Percentiles rank a stretch among this genome's conserved stretches.
These are phyloP conservation scores for Darwinula stevensoni DNA, from an alignment of 2,888 invertebrate species.

Conservation along the genomic window DNA sequence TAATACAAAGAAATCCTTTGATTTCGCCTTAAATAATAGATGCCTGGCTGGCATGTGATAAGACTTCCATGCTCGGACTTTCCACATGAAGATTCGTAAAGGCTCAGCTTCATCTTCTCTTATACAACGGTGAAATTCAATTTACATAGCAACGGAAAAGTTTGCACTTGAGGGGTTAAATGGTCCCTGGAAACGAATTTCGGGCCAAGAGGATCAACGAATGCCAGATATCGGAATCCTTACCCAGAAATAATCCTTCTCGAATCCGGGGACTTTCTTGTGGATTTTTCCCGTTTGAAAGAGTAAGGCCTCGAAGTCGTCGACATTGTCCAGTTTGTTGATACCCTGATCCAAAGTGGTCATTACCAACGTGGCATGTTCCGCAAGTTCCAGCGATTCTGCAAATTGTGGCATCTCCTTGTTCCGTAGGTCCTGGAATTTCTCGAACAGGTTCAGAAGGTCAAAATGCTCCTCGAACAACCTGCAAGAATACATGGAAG, in stretches of 20 bases:
- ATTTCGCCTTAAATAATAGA: too few relatives aligned
- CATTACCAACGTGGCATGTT: conserved; percentile 70
- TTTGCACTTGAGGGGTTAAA: too few relatives aligned
- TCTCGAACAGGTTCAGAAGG: conserved; percentile 40
- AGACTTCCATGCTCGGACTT: too few relatives aligned
- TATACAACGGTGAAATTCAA: too few relatives aligned
- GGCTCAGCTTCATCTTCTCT: too few relatives aligned
- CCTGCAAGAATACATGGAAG: conserved; percentile 27
- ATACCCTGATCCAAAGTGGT: conserved; percentile 63
- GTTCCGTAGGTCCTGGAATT: conserved; percentile 44
- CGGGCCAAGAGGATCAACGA: too few relatives aligned
- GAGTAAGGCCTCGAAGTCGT: conserved; percentile 49
- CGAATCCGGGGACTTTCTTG: conserved; percentile 50
- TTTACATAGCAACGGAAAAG: too few relatives aligned
- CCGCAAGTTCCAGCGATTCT: conserved; percentile 46
- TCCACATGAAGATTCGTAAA: too few relatives aligned
- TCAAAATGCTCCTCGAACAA: conserved; percentile 60
- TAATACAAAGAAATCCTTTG: too few relatives aligned
- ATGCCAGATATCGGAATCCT: too few relatives aligned
- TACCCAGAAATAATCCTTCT: conserved; percentile 65
- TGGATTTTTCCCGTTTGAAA: conserved; percentile 57
- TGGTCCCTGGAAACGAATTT: too few relatives aligned
- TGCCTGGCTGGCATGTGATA: too few relatives aligned
- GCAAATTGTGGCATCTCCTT: conserved; percentile 52
- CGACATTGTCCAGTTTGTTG: conserved; percentile 51